phyloP scores from a whole-genome alignment of 2,797 vertebrate genomes.

The Hozukius guyotensis region DNA sequence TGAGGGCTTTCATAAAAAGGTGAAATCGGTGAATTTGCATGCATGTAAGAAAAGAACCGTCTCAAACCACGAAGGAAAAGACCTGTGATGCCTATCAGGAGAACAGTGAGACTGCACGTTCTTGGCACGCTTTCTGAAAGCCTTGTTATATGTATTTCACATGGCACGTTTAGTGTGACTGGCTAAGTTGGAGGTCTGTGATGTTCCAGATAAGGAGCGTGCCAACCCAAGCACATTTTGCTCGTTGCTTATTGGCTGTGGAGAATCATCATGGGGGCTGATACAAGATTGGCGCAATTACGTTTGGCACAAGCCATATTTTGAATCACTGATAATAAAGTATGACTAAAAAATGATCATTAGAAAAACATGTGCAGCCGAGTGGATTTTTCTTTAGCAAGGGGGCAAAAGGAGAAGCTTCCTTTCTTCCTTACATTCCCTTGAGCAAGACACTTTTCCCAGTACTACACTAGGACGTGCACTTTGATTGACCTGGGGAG shows the following conservation, averaged over 20 bases:
- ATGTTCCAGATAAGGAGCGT: slow-evolving; percentile 46
- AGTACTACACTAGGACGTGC: neutral
- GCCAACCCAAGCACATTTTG: slow-evolving; percentile 48
- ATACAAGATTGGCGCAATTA: neutral
- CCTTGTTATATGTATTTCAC: slow-evolving; percentile 41
- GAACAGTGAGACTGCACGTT: slow-evolving; percentile 36
- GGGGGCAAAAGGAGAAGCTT: neutral
- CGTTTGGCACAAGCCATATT: neutral
- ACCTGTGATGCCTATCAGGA: slow-evolving; percentile 68
- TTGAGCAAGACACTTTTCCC: neutral
- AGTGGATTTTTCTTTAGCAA: neutral
- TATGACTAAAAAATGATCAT: neutral
- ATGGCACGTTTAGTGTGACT: slow-evolving; percentile 42
- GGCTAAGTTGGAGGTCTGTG: slow-evolving; percentile 41
- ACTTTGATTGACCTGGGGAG: slow-evolving; percentile 15
- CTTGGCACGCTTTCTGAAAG: slow-evolving; percentile 40
- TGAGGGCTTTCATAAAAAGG: slow-evolving; percentile 14
- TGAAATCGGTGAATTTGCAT: slow-evolving; percentile 58
- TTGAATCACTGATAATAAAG: neutral
- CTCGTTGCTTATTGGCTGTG: slow-evolving; percentile 13
- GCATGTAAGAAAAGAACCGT: slow-evolving; percentile 40
- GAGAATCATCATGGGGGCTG: slow-evolving; percentile 1
- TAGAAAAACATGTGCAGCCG: neutral
- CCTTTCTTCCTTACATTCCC: neutral
- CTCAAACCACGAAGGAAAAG: slow-evolving; percentile 17